Percentiles rank a stretch among this genome's conserved stretches.
These are phyloP conservation scores for Typhlichthys eigenmanni DNA, from an alignment of 2,797 vertebrate genomes.

Conservation along the genomic window DNA sequence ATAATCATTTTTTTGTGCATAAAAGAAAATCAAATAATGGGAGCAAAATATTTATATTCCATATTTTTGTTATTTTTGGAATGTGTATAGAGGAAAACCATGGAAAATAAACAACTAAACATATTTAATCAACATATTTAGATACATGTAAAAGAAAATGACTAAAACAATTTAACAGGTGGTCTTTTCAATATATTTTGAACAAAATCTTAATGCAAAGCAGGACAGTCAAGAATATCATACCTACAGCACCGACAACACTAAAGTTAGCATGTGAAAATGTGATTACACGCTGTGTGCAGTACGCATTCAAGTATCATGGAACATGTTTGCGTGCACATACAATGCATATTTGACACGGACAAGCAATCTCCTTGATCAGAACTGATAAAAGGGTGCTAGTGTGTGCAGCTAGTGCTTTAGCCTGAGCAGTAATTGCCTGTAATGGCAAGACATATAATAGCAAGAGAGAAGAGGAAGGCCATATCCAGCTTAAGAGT, in stretches of 20 bases:
- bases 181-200: neutral
- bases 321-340: conserved; percentile 48
- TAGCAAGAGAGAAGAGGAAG: conserved; percentile 64
- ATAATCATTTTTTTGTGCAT: too few relatives aligned
- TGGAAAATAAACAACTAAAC: too few relatives aligned
- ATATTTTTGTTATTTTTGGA: too few relatives aligned
- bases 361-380: conserved; percentile 59
- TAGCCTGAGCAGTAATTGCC: conserved; percentile 62
- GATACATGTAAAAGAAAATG: too few relatives aligned
- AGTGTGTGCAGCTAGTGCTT: conserved; percentile 51
- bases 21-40: too few relatives aligned
- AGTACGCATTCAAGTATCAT: conserved; percentile 46
- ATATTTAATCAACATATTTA: too few relatives aligned
- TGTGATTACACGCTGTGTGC: conserved; percentile 1
- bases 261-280: neutral
- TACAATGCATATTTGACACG: conserved; percentile 60
- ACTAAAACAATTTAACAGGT: neutral
- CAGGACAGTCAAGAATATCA: neutral
- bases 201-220: neutral
- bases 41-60: too few relatives aligned
- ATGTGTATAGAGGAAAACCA: too few relatives aligned
- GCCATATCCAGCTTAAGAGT: conserved; percentile 61
- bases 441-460: conserved; percentile 71
- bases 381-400: conserved; percentile 51
- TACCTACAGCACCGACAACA: neutral